Percentiles rank a stretch among this genome's conserved stretches.
phyloP scores from a whole-genome alignment of 1,140 invertebrate genomes.

The Lysiphlebus fabarum region DNA sequence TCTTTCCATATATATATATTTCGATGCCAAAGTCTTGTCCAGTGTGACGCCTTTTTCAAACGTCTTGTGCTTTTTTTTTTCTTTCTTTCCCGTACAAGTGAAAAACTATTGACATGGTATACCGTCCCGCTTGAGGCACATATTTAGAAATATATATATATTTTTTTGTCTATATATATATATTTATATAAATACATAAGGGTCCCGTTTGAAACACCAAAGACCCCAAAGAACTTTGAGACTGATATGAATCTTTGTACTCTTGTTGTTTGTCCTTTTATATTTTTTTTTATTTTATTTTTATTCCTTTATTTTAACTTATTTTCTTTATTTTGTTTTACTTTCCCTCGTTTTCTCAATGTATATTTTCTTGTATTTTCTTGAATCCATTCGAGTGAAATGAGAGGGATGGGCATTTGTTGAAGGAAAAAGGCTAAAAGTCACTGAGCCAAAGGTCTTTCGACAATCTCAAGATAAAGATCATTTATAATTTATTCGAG shows the following conservation, averaged over 20 bases:
- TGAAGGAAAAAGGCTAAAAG: too few relatives aligned
- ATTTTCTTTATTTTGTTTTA: conserved; percentile 7
- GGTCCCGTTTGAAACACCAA: conserved; percentile 46
- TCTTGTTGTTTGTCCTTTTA: conserved; percentile 9
- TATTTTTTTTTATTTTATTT: conserved; percentile 4
- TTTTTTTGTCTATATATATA: too few relatives aligned
- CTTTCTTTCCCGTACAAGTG: conserved; percentile 17
- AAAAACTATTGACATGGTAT: conserved; percentile 44
- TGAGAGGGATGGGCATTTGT: too few relatives aligned
- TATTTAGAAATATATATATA: too few relatives aligned
- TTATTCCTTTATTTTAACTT: background rate
- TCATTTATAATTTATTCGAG: conserved; percentile 49
- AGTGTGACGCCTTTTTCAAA: conserved; percentile 12
- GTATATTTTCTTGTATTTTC: background rate
- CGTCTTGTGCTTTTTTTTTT: conserved; percentile 4
- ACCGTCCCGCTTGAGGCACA: conserved; percentile 46
- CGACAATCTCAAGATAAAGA: too few relatives aligned
- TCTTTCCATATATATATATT: conserved; percentile 19
- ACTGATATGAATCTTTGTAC: conserved; percentile 50
- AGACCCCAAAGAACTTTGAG: conserved; percentile 26
- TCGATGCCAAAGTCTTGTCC: conserved; percentile 50
- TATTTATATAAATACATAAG: conserved; percentile 20
- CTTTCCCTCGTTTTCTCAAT: background rate
- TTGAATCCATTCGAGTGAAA: too few relatives aligned
- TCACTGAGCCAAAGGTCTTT: too few relatives aligned